phyloP scores from a whole-genome alignment of 2,797 vertebrate genomes.

The Neostethus bicornis region DNA sequence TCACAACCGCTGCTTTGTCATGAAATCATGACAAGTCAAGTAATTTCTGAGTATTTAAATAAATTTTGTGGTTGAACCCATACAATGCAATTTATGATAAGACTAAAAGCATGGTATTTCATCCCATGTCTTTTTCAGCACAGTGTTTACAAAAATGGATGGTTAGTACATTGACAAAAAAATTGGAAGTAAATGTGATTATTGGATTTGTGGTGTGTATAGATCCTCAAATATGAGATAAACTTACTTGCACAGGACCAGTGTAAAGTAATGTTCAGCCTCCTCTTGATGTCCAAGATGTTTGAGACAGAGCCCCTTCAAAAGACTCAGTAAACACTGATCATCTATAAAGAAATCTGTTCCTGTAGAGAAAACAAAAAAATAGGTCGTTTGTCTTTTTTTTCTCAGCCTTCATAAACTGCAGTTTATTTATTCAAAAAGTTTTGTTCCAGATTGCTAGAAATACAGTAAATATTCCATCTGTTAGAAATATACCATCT shows the following conservation, averaged over 20 bases:
- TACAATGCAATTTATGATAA: neutral
- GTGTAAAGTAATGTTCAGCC: conserved; percentile 93
- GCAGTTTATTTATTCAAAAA: too few species aligned
- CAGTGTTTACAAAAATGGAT: neutral
- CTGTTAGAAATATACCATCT: too few species aligned
- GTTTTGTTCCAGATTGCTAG: too few species aligned
- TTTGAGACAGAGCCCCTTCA: conserved; percentile 95
- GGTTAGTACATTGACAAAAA: neutral
- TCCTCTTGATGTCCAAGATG: conserved; percentile 89
- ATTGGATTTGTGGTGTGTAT: neutral
- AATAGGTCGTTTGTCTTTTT: neutral
- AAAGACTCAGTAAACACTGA: conserved; percentile 89
- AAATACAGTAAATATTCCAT: too few species aligned
- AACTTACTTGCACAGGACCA: conserved; percentile 86
- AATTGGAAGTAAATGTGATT: neutral
- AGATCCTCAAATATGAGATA: neutral
- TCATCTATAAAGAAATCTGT: conserved; percentile 90
- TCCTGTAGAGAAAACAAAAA: conserved; percentile 69
- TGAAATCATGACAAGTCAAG: neutral
- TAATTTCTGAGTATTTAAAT: neutral
- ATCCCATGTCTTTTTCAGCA: neutral
- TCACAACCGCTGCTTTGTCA: neutral
- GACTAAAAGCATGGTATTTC: neutral
- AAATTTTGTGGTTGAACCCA: neutral
- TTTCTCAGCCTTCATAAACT: too few species aligned